phyloP scores from a whole-genome alignment of 2,888 invertebrate species.

The Synergus gifuensis region DNA sequence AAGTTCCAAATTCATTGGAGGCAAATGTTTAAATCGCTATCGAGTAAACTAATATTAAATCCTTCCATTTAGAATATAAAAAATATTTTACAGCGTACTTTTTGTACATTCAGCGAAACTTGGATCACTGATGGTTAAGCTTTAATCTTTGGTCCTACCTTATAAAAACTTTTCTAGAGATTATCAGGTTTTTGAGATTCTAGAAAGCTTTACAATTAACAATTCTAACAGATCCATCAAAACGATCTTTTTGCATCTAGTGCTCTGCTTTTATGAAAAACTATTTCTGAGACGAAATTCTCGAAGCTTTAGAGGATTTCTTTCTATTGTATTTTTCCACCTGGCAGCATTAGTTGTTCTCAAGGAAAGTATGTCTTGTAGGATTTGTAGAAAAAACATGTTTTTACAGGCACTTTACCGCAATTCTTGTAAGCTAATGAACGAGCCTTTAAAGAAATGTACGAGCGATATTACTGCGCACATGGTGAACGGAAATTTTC shows the following conservation, averaged over 20 bases:
- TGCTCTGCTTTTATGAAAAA: neutral
- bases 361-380: neutral
- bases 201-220: slow-evolving; percentile 30
- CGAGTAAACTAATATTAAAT: slow-evolving; percentile 16
- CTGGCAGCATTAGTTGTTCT: slow-evolving; percentile 36
- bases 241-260: slow-evolving; percentile 2
- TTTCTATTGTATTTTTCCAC: slow-evolving; percentile 13
- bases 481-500: slow-evolving; percentile 40
- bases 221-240: slow-evolving; percentile 34
- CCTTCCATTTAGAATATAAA: slow-evolving; percentile 7
- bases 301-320: neutral
- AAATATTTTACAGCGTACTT: slow-evolving; percentile 34
- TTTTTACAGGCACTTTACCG: slow-evolving; percentile 34
- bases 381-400: slow-evolving; percentile 1
- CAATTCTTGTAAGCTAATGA: slow-evolving; percentile 39
- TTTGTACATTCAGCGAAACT: slow-evolving; percentile 26
- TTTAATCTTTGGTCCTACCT: slow-evolving; percentile 39
- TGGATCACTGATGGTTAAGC: slow-evolving; percentile 32
- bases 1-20: neutral
- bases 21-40: slow-evolving; percentile 6
- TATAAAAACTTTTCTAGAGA: slow-evolving; percentile 13
- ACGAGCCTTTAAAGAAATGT: slow-evolving; percentile 40
- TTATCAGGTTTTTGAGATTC: slow-evolving; percentile 30
- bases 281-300: neutral
- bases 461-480: slow-evolving; percentile 38